Evolutionary conservation across 1,140 invertebrate species (phyloP).

Genomic region (Aleiodes sp.): DNA sequence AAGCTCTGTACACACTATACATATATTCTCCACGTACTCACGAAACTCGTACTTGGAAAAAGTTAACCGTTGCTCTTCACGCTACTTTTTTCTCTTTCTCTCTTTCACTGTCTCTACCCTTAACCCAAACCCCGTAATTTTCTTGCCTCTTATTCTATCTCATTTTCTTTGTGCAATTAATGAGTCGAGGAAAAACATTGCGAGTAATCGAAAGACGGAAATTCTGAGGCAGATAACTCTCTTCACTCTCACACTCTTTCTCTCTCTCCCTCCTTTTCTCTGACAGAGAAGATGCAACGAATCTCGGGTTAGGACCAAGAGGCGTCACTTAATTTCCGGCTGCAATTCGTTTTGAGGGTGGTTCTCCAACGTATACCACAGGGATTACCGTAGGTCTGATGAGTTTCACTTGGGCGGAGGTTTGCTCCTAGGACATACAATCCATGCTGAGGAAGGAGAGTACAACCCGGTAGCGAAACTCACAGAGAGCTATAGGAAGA

Average conservation of each 20-base stretch:
- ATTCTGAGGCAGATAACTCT: slow-evolving; percentile 13
- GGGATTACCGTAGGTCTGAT: slow-evolving; percentile 62
- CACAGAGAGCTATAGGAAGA: slow-evolving; percentile 32
- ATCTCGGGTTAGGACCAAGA: slow-evolving; percentile 2
- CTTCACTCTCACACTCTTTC: no score
- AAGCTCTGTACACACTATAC: slow-evolving; percentile 4
- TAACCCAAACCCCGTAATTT: neutral
- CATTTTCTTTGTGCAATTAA: slow-evolving; percentile 25
- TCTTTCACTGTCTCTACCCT: neutral
- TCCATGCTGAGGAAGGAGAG: neutral
- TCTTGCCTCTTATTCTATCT: slow-evolving; percentile 4
- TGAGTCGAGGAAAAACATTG: slow-evolving; percentile 17
- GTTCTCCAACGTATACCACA: slow-evolving; percentile 42
- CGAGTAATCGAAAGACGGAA: slow-evolving; percentile 19
- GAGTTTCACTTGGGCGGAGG: slow-evolving; percentile 55
- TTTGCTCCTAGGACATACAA: slow-evolving; percentile 34
- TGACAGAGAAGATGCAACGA: slow-evolving; percentile 19
- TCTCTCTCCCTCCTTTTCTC: no score
- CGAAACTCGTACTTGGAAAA: slow-evolving; percentile 21
- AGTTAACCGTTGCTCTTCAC: slow-evolving; percentile 48
- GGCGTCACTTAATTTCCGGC: slow-evolving; percentile 53
- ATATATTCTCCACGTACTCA: neutral
- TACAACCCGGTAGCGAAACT: neutral
- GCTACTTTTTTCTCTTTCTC: slow-evolving; percentile 22
- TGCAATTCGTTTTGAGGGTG: slow-evolving; percentile 56